Percentiles rank a stretch among this genome's conserved stretches.
Evolutionary conservation across 2,888 invertebrate genomes (phyloP).

Genomic region (Zootermopsis nevadensis): DNA sequence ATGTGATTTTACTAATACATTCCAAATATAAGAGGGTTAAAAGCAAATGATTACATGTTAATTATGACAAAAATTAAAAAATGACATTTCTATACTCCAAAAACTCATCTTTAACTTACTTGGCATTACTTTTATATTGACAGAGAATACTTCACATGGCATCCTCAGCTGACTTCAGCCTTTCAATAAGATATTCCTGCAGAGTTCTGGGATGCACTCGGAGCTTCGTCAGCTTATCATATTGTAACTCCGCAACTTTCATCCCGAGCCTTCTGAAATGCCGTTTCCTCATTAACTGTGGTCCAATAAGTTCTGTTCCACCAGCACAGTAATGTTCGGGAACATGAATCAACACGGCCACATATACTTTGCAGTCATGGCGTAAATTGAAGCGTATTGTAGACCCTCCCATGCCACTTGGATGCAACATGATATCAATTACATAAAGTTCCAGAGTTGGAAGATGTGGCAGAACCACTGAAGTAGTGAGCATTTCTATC

Average conservation of each 20-base stretch:
- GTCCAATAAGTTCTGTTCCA: constrained; percentile 69
- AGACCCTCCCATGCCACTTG: constrained; percentile 59
- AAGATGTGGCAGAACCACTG: constrained; percentile 67
- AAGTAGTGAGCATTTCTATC: constrained; percentile 64
- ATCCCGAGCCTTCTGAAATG: constrained; percentile 74
- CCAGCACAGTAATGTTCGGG: constrained; percentile 75
- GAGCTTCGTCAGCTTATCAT: constrained; percentile 66
- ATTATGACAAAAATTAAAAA: too few species aligned
- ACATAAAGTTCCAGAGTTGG: constrained; percentile 70
- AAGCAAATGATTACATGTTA: too few species aligned
- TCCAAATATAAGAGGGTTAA: too few species aligned
- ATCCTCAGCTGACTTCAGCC: constrained; percentile 62
- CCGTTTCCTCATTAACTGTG: constrained; percentile 72
- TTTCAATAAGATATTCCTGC: constrained; percentile 66
- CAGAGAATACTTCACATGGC: constrained; percentile 43
- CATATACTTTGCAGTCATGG: constrained; percentile 63
- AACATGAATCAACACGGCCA: constrained; percentile 71
- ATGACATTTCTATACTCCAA: too few species aligned
- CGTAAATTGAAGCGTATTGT: constrained; percentile 66
- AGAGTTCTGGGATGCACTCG: constrained; percentile 66
- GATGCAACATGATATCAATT: constrained; percentile 71
- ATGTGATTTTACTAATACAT: too few species aligned
- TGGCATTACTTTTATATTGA: constrained; percentile 41
- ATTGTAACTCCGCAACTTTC: constrained; percentile 71
- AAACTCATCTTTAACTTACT: constrained; percentile 31